Percentiles rank a stretch among this genome's conserved stretches.
phyloP scores from a whole-genome alignment of 1,140 invertebrate genomes.

The Bombus pascuorum region DNA sequence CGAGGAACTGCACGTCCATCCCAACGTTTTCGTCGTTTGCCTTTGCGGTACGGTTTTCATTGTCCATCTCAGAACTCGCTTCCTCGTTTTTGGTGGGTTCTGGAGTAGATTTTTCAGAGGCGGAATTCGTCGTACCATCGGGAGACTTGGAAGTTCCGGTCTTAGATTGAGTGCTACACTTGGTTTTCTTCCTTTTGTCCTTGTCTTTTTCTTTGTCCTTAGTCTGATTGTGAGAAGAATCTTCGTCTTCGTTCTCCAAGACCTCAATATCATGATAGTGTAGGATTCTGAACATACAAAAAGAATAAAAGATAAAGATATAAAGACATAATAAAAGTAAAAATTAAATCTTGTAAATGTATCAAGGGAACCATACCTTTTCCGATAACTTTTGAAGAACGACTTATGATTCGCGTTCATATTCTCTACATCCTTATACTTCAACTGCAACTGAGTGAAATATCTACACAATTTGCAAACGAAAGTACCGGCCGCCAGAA shows the following conservation, averaged over 20 bases:
- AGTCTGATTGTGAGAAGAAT: slow-evolving; percentile 73
- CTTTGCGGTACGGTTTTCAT: slow-evolving; percentile 43
- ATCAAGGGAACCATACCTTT: slow-evolving; percentile 81
- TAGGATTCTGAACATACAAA: slow-evolving; percentile 84
- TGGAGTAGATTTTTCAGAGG: slow-evolving; percentile 71
- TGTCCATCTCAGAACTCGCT: slow-evolving; percentile 49
- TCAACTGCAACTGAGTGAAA: slow-evolving; percentile 88
- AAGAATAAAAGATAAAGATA: neutral
- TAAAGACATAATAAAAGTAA: neutral
- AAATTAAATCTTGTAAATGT: neutral
- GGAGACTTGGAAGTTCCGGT: slow-evolving; percentile 70
- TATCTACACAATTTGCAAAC: slow-evolving; percentile 91
- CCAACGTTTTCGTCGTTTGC: slow-evolving; percentile 7
- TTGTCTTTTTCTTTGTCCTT: slow-evolving; percentile 74
- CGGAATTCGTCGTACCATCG: slow-evolving; percentile 60
- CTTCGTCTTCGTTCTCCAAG: slow-evolving; percentile 85
- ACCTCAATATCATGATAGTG: slow-evolving; percentile 88
- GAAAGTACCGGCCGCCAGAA: slow-evolving; percentile 82
- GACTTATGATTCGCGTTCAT: slow-evolving; percentile 82
- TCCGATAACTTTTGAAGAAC: slow-evolving; percentile 87
- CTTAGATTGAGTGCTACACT: slow-evolving; percentile 69
- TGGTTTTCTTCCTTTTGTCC: slow-evolving; percentile 82
- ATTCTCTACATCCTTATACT: slow-evolving; percentile 82
- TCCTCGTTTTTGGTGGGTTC: slow-evolving; percentile 69
- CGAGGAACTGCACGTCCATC: slow-evolving; percentile 67